Base-by-base conservation (phyloP, 2,888 invertebrate genomes). In the Ochropacha duplaris region DNA sequence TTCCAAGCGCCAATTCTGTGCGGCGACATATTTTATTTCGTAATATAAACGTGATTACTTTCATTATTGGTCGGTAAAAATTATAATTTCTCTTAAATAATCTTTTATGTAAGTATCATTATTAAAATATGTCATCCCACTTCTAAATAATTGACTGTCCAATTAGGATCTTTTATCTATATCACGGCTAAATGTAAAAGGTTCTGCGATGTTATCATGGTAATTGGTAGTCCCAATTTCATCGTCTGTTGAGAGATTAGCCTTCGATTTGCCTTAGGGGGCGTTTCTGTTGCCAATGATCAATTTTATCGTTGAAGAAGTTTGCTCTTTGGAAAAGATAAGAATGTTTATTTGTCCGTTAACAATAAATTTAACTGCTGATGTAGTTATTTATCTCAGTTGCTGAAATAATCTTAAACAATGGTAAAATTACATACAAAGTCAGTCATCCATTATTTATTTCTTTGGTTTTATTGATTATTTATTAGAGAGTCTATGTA, bases 181-280 rank as follows among this genome's bases (percentile, higher is more conserved):
- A 26, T 24, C 24, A 24, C 22, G 19, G 44, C 44, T n/a, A 44
- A 44, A 44, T 44, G 16, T 19, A 74, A 72, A 77, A 72, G 71
- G 67, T 64, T 68, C 66, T 72, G 58, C 65, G 83, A 84, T 83
- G 77, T 77, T 86, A 86, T 86, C 82, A 69, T 65, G 65, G 75
- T 79, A 86, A 87, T 88, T 87, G 86, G 82, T 74, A 69, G 69
- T 68, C 76, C 81, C 74, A 75, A 81, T 83, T 82, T 72, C 72
- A 66, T 74, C 70, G 74, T 72, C 72, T 76, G 76, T 68, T 66
- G 62, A 67, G 74, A 79, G 82, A 84, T 84, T 81, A 77, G 75
- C 65, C 68, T 64, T 69, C 65, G 69, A 74, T 83, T 81, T 78
- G 74, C 75, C 72, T 71, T 66, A 60, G 69, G 73, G 59, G 60